These are phyloP conservation scores for Sesia apiformis DNA, from an alignment of 2,888 invertebrate species.

Conservation along the genomic window DNA sequence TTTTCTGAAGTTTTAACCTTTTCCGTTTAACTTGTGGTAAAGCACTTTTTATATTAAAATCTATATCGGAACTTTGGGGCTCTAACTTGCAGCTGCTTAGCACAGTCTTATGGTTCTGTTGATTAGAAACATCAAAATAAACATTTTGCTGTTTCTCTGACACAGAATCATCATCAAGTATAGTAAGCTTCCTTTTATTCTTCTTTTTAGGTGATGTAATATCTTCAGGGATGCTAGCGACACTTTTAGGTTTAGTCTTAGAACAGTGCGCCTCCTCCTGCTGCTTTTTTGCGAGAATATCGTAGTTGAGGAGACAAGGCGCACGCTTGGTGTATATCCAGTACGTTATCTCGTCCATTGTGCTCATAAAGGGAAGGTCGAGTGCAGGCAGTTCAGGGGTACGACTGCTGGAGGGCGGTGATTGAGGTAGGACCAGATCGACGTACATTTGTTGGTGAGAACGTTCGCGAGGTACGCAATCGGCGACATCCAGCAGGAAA, in stretches of 20 bases:
- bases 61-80: conserved; percentile 39
- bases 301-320: conserved; percentile 60
- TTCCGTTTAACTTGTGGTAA: conserved; percentile 37
- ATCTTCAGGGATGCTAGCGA: conserved; percentile 24
- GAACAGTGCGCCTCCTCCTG: conserved; percentile 36
- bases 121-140: conserved; percentile 44
- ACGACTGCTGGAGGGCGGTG: neutral
- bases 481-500: conserved; percentile 28
- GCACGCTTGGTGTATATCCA: conserved; percentile 64
- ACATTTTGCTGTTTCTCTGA: conserved; percentile 44
- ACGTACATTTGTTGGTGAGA: neutral
- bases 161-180: conserved; percentile 43
- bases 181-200: conserved; percentile 46
- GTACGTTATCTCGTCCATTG: conserved; percentile 63
- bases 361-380: conserved; percentile 53
- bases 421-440: neutral
- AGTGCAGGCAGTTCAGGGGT: neutral
- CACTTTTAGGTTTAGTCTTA: conserved; percentile 31
- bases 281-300: conserved; percentile 39
- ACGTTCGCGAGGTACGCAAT: conserved; percentile 1
- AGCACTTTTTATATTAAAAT: conserved; percentile 53
- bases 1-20: conserved; percentile 32
- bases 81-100: conserved; percentile 37
- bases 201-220: conserved; percentile 39
- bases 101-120: conserved; percentile 23